These are phyloP conservation scores for Nephrotoma flavescens DNA, from an alignment of 2,888 invertebrate species.

Conservation along the genomic window DNA sequence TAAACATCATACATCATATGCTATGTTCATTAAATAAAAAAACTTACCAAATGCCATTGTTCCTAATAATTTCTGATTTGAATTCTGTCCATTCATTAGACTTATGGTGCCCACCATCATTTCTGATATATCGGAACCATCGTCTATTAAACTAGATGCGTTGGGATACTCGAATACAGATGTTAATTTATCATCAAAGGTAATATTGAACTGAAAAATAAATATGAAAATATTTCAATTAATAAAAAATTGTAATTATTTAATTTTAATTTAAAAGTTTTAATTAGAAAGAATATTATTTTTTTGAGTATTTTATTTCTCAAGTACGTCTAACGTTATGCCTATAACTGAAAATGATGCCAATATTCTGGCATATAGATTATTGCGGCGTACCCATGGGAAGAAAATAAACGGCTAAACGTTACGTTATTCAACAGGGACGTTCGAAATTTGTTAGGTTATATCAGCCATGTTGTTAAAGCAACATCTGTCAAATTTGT, in stretches of 20 bases:
- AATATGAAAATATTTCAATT: constrained; percentile 13
- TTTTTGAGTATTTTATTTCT: too few relatives aligned
- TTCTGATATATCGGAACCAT: constrained; percentile 21
- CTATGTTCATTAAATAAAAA: not conserved
- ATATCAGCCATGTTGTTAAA: too few relatives aligned
- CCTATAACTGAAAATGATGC: too few relatives aligned
- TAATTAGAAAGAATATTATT: too few relatives aligned
- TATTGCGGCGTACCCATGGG: too few relatives aligned
- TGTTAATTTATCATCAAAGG: constrained; percentile 77
- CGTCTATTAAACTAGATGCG: constrained; percentile 65
- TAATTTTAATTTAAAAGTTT: not conserved
- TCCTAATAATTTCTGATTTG: constrained; percentile 24
- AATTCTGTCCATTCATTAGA: constrained; percentile 2
- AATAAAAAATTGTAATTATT: not conserved
- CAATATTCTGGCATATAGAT: too few relatives aligned
- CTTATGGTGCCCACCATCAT: not conserved
- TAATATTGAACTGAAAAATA: constrained; percentile 62
- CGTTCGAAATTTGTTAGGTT: too few relatives aligned
- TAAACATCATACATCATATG: not conserved
- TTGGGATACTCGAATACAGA: constrained; percentile 89
- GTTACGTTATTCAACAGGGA: too few relatives aligned
- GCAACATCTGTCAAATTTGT: too few relatives aligned
- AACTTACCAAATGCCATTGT: constrained; percentile 30
- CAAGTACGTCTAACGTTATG: too few relatives aligned
- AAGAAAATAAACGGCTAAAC: too few relatives aligned